phyloP scores from a whole-genome alignment of 2,113 vertebrate genomes.

The Antechinus flavipes region DNA sequence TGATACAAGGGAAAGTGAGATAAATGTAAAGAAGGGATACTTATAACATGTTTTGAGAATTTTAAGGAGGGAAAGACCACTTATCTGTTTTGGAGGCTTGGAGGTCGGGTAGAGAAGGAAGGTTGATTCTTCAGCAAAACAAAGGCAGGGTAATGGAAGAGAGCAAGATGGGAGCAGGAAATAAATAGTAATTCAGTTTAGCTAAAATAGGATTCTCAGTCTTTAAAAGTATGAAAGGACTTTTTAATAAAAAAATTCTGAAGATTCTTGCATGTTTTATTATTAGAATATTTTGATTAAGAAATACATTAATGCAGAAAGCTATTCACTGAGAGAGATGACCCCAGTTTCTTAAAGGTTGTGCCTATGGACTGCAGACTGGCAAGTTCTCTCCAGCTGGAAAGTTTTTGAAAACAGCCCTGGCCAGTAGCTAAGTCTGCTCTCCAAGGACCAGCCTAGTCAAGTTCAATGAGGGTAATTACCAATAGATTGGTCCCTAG shows the following conservation, averaged over 20 bases:
- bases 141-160: background rate
- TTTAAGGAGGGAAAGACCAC: background rate
- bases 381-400: background rate
- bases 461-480: background rate
- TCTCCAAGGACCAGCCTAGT: background rate
- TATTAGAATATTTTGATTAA: background rate
- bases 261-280: background rate
- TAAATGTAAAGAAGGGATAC: background rate
- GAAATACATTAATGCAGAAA: background rate
- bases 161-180: background rate
- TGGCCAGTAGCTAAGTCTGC: background rate
- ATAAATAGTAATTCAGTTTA: background rate
- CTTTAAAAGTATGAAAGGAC: background rate
- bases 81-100: background rate
- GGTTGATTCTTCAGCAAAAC: background rate
- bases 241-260: background rate
- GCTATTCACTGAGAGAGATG: background rate
- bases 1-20: background rate
- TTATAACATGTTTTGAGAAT: background rate
- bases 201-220: background rate
- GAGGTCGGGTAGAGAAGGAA: background rate
- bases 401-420: background rate
- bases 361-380: background rate
- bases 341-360: background rate
- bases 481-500: background rate